Evolutionary conservation across 2,888 invertebrate species (phyloP).

Genomic region (Drosophila siamana): DNA sequence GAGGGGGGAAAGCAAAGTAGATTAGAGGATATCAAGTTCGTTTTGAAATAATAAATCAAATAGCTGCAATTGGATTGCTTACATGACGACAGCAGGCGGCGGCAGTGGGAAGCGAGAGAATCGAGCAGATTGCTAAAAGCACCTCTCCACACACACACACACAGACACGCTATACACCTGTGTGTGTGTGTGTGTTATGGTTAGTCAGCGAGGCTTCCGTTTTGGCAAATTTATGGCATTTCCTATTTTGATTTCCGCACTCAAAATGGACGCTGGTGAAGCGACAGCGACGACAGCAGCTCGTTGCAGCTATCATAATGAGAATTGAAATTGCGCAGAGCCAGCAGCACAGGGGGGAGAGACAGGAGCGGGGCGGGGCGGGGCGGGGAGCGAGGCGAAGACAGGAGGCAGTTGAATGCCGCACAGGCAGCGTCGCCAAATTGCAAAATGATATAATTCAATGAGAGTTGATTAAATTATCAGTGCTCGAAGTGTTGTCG

Average conservation of each 20-base stretch:
- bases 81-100: conserved; percentile 3
- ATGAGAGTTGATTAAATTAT: conserved; percentile 83
- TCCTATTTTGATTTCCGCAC: conserved; percentile 80
- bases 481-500: conserved; percentile 48
- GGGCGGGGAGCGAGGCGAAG: too few species aligned
- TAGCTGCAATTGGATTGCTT: conserved; percentile 32
- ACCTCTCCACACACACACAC: conserved; percentile 15
- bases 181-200: conserved; percentile 7
- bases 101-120: too few species aligned
- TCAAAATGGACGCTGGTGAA: conserved; percentile 67
- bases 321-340: conserved; percentile 64
- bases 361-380: neutral
- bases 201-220: conserved; percentile 40
- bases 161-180: conserved; percentile 9
- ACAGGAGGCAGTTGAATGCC: conserved; percentile 18
- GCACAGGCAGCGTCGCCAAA: conserved; percentile 61
- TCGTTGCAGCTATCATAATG: conserved; percentile 73
- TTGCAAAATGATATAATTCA: conserved; percentile 82
- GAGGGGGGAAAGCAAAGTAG: neutral
- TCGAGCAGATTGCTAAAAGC: conserved; percentile 8
- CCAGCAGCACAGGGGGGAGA: neutral
- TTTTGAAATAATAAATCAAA: conserved; percentile 24
- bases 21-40: neutral
- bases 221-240: conserved; percentile 76
- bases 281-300: conserved; percentile 32